These are phyloP conservation scores for Malaclemys terrapin DNA, from an alignment of 2,113 vertebrate genomes.

Conservation along the genomic window DNA sequence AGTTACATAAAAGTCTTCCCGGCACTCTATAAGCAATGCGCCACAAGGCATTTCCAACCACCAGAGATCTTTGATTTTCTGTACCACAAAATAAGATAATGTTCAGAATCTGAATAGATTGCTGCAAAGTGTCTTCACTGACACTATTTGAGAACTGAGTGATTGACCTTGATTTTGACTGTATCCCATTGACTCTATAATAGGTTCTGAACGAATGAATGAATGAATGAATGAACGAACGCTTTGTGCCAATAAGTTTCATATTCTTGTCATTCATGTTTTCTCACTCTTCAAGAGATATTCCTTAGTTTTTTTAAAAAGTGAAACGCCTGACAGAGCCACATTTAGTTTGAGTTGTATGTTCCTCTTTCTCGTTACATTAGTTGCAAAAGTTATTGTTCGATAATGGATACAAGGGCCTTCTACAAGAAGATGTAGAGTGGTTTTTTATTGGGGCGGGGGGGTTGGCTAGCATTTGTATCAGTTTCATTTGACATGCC, in stretches of 20 bases:
- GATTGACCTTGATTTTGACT: not conserved
- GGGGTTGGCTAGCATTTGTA: not conserved
- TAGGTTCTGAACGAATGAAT: not conserved
- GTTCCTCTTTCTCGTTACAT: not conserved
- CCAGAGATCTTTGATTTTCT: not conserved
- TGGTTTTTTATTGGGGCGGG: not conserved
- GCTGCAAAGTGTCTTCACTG: not conserved
- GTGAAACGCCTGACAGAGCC: not conserved
- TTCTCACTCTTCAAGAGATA: not conserved
- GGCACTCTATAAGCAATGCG: not conserved
- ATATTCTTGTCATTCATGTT: not conserved
- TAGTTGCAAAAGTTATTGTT: not conserved
- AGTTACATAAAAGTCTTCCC: not conserved
- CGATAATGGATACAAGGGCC: not conserved
- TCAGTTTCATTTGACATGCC: not conserved
- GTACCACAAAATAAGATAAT: not conserved
- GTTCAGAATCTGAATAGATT: not conserved
- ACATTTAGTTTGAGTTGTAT: not conserved
- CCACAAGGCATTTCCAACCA: not conserved
- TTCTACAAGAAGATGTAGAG: not conserved
- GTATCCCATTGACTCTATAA: not conserved
- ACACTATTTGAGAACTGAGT: not conserved
- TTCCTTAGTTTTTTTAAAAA: not conserved
- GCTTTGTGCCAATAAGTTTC: not conserved
- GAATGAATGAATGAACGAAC: not conserved